These are phyloP conservation scores for Felis chaus DNA, from an alignment of 2,113 vertebrate genomes.

Conservation along the genomic window DNA sequence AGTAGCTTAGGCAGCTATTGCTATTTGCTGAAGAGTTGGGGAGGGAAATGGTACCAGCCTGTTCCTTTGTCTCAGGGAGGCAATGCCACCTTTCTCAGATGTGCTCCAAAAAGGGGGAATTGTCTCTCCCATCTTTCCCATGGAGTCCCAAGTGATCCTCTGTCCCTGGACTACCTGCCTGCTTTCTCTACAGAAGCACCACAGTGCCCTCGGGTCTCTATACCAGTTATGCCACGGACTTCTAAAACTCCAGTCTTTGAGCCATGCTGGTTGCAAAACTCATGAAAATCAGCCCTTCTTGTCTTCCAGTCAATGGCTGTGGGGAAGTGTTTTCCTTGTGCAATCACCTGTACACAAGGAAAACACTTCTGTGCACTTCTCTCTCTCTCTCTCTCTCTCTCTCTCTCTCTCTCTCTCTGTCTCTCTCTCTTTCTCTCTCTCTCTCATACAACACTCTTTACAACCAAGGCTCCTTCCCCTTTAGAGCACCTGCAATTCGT, in stretches of 20 bases:
- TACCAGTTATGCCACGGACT: not conserved
- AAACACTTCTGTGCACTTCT: not conserved
- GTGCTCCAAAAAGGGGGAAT: not conserved
- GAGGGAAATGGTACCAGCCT: not conserved
- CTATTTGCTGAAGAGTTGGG: not conserved
- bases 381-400: not conserved
- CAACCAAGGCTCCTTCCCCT: not conserved
- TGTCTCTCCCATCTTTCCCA: not conserved
- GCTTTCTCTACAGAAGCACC: not conserved
- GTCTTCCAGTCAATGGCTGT: not conserved
- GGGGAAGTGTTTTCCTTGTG: not conserved
- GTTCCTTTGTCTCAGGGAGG: not conserved
- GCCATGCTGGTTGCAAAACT: not conserved
- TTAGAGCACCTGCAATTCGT: not conserved
- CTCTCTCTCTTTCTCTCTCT: not conserved
- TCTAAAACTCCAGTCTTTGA: not conserved
- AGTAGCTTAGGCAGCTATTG: not conserved
- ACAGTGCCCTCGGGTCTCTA: not conserved
- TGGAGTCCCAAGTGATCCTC: not conserved
- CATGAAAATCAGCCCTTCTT: not conserved
- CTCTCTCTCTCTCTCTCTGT: not conserved
- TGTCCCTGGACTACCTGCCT: not conserved
- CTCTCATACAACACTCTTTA: no score
- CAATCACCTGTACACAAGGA: not conserved
- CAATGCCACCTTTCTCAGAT: not conserved